phyloP scores from a whole-genome alignment of 2,888 invertebrate species.

The Acleris literana region DNA sequence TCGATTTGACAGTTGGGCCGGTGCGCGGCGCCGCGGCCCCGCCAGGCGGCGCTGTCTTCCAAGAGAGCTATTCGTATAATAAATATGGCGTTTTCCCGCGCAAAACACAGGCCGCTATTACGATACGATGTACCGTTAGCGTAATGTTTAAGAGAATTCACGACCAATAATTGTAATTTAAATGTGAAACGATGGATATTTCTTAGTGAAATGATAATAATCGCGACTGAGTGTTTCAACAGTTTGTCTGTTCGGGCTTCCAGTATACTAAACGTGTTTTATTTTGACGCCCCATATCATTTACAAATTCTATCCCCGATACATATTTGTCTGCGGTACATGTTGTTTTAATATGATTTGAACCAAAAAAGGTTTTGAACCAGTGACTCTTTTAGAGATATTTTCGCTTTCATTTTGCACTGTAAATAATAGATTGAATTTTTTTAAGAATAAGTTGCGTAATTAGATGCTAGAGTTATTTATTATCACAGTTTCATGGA shows the following conservation, averaged over 20 bases:
- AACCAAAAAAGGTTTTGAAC: constrained; percentile 41
- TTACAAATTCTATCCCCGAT: constrained; percentile 39
- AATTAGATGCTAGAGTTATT: constrained; percentile 67
- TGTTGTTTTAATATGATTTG: constrained; percentile 22
- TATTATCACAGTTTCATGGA: constrained; percentile 60
- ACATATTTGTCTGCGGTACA: constrained; percentile 35
- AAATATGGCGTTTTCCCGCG: constrained; percentile 54
- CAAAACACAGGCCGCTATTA: constrained; percentile 59
- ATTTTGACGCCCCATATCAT: constrained; percentile 60
- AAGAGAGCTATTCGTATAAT: constrained; percentile 30
- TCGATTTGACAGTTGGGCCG: constrained; percentile 7
- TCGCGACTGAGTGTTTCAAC: constrained; percentile 78
- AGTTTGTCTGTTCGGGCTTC: constrained; percentile 82
- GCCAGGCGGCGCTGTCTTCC: constrained; percentile 31
- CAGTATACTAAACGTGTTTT: constrained; percentile 72
- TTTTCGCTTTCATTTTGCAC: constrained; percentile 62
- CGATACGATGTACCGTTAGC: constrained; percentile 61
- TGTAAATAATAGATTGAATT: constrained; percentile 66
- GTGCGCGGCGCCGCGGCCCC: constrained; percentile 8
- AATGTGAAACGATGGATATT: constrained; percentile 65
- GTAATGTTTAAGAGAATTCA: constrained; percentile 73
- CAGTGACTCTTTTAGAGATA: constrained; percentile 63
- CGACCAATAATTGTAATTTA: constrained; percentile 82
- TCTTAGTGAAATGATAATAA: constrained; percentile 79
- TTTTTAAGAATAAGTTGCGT: constrained; percentile 58